Base-by-base conservation (phyloP, 2,888 invertebrate genomes). In the Zygaena filipendulae region DNA sequence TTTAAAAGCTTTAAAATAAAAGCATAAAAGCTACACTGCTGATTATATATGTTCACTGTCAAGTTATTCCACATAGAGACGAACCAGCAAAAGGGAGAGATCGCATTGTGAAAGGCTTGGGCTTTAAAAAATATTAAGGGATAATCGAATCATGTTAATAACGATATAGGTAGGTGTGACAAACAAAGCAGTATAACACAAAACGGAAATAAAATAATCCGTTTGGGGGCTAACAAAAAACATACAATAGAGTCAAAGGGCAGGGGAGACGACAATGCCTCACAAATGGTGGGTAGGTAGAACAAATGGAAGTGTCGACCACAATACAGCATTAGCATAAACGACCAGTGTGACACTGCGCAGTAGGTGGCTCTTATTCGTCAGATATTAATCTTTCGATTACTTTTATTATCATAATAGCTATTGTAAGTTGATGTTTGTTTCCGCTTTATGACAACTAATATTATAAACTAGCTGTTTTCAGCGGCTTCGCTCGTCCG, bases 131-230 rank as follows among this genome's bases (percentile, higher is more conserved):
- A n/a, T n/a, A n/a, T n/a, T n/a, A n/a, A n/a, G n/a, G n/a, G n/a
- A n/a, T n/a, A 16, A 16, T 16, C 16, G 16, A 16, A 4, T 4
- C 7, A 16, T 4, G 16, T 16, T 16, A 16, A 16, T 16, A 16
- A 16, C 7, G 16, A 16, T 16, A 16, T 6, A 59, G 50, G 42
- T 48, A 52, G 52, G 55, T 51, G 52, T 58, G 49, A 56, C 60
- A 66, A n/a, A 66, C 62, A 69, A 62, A 69, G 52, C 47, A 40
- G 34, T 48, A 57, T 52, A 59, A 58, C 52, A 58, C 52, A 60
- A 63, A 72, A 70, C 72, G 77, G 75, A 77, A 74, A 79, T 79
- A 70, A 79, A 79, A 75, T 77, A 66, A 74, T 75, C 74, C 63
- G 49, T 44, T 51, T 52, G 49, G 47, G 56, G 49, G 52, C 58